Percentiles rank a stretch among this genome's conserved stretches.
These are phyloP conservation scores for Philaethria dido DNA, from an alignment of 2,888 invertebrate species.

Conservation along the genomic window DNA sequence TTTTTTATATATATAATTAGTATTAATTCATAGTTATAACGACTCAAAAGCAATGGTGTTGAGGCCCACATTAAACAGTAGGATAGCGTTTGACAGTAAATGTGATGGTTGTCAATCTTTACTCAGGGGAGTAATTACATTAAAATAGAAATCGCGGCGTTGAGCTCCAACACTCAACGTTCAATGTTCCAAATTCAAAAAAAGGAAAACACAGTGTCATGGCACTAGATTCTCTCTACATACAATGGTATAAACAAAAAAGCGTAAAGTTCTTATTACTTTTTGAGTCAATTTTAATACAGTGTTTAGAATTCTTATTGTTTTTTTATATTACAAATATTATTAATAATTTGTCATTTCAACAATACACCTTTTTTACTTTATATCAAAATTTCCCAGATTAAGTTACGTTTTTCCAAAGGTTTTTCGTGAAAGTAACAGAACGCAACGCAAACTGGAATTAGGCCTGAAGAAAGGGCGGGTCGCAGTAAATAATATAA, in stretches of 20 bases:
- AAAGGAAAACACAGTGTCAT: too few relatives aligned
- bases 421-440: constrained; percentile 1
- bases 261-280: background rate
- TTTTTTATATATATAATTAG: too few relatives aligned
- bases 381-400: constrained; percentile 4
- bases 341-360: background rate
- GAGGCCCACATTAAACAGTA: background rate
- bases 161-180: too few relatives aligned
- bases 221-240: too few relatives aligned
- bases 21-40: too few relatives aligned
- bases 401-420: constrained; percentile 1
- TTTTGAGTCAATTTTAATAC: background rate
- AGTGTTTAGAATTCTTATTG: background rate
- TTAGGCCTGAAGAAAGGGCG: constrained; percentile 8
- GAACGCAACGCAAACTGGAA: constrained; percentile 9
- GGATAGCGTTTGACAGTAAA: background rate
- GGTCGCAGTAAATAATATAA: constrained; percentile 19
- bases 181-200: too few relatives aligned
- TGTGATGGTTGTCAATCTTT: background rate
- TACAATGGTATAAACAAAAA: background rate
- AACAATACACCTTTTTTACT: background rate
- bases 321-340: background rate
- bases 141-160: too few relatives aligned
- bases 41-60: too few relatives aligned
- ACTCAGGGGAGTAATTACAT: too few relatives aligned